Evolutionary conservation across 92 coral and sea anemone genomes (phyloP).

Genomic region (Galaxea fascicularis): DNA sequence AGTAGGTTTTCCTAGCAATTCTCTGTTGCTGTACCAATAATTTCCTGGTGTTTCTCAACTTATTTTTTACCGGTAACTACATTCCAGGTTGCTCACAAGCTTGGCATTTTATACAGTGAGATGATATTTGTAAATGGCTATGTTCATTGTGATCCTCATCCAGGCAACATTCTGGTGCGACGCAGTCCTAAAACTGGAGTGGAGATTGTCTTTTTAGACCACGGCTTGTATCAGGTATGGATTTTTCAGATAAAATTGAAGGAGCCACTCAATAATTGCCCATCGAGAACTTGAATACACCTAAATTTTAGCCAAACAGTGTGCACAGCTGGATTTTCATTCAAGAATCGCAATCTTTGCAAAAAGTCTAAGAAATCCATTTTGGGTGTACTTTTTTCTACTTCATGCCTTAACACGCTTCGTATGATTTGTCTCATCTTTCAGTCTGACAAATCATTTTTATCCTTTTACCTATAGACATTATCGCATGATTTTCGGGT

Average conservation of each 20-base stretch:
- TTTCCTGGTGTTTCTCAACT: neutral
- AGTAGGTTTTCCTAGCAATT: neutral
- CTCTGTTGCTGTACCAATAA: neutral
- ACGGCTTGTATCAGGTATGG: conserved; percentile 93
- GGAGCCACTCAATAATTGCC: too few species aligned
- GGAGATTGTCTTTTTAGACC: conserved; percentile 94
- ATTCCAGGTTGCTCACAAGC: conserved; percentile 85
- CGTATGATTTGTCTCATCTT: too few species aligned
- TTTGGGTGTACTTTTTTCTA: neutral
- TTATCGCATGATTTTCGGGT: conserved; percentile 93
- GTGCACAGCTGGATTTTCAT: too few species aligned
- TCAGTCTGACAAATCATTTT: too few species aligned
- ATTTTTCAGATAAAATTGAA: too few species aligned
- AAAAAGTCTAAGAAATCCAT: too few species aligned
- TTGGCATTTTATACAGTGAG: conserved; percentile 95
- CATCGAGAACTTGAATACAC: too few species aligned
- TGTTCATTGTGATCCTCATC: conserved; percentile 99
- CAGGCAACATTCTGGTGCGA: conserved; percentile 93
- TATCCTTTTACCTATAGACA: conserved; percentile 41
- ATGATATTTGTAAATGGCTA: conserved; percentile 99
- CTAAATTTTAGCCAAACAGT: too few species aligned
- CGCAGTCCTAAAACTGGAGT: conserved; percentile 68
- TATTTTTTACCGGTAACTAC: neutral
- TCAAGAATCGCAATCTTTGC: too few species aligned
- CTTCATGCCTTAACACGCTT: too few species aligned